Conservation (phyloP, 2,797 vertebrate species). For the Capromys pilorides region DNA sequence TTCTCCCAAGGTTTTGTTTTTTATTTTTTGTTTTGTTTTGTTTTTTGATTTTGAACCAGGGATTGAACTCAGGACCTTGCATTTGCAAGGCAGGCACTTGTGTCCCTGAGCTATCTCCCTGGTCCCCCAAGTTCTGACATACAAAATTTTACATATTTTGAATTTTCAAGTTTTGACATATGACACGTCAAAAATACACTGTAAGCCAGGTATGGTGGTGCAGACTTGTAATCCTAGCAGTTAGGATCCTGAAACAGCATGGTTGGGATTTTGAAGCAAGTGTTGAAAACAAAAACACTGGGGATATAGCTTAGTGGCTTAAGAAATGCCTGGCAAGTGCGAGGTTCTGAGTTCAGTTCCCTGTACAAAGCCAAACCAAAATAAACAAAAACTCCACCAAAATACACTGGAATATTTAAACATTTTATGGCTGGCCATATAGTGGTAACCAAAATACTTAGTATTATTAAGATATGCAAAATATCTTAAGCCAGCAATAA, state of each 20-base stretch:
- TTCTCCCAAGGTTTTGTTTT: not conserved
- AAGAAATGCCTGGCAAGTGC: no score
- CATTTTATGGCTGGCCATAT: not conserved
- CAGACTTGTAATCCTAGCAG: not conserved
- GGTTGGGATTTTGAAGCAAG: not conserved
- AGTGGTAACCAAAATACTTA: conserved; percentile 23
- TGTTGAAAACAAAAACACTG: not conserved
- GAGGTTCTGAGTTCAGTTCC: no score
- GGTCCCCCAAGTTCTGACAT: not conserved
- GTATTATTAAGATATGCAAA: not conserved
- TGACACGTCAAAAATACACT: not conserved
- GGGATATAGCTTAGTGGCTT: no score
- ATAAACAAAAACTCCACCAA: not conserved
- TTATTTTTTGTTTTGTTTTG: no score
- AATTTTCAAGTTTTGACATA: conserved; percentile 22
- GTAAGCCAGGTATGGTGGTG: not conserved
- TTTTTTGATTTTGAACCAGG: no score
- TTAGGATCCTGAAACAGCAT: not conserved
- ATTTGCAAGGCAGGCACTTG: no score
- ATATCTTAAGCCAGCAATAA: not conserved
- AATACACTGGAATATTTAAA: not conserved
- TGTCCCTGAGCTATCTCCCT: no score
- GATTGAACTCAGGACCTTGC: no score
- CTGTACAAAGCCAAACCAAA: not conserved
- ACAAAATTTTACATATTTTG: not conserved